These are phyloP conservation scores for Rotaria magnacalcarata DNA, from an alignment of 2,888 invertebrate genomes.

Conservation along the genomic window DNA sequence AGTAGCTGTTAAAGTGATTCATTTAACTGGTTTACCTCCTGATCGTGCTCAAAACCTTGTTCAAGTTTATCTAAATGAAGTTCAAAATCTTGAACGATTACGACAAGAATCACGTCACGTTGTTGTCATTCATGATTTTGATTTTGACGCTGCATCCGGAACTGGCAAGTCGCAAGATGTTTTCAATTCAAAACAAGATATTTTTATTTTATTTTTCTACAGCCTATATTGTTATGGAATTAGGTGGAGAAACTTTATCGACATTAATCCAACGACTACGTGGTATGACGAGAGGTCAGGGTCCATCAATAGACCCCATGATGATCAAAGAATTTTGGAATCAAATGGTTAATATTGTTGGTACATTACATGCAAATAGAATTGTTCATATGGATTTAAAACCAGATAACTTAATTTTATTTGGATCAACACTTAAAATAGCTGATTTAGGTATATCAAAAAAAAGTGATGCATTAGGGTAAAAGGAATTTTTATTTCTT, in stretches of 20 bases:
- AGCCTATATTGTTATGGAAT: conserved; percentile 30
- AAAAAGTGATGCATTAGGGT: not conserved
- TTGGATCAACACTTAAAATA: conserved; percentile 11
- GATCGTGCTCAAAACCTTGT: too few relatives aligned
- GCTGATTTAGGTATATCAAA: conserved; percentile 5
- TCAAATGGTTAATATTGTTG: conserved; percentile 9
- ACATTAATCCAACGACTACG: not conserved
- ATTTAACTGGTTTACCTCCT: not conserved
- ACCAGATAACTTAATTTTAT: conserved; percentile 21
- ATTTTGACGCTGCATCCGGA: not conserved
- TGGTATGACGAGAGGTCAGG: rapidly evolving
- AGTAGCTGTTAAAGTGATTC: not conserved
- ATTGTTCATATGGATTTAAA: conserved; percentile 31
- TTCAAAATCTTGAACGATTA: not conserved
- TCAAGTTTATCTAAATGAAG: not conserved
- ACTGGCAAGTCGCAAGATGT: not conserved
- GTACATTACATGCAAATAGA: not conserved
- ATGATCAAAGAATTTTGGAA: not conserved
- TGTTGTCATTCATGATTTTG: conserved; percentile 3
- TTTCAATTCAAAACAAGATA: not conserved
- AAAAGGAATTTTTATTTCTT: not conserved
- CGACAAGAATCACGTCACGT: not conserved
- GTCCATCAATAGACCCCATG: not conserved
- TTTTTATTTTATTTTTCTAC: not conserved
- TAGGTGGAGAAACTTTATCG: not conserved